Conservation (phyloP, 2,888 invertebrate species). For the Tachystola acroxantha region DNA sequence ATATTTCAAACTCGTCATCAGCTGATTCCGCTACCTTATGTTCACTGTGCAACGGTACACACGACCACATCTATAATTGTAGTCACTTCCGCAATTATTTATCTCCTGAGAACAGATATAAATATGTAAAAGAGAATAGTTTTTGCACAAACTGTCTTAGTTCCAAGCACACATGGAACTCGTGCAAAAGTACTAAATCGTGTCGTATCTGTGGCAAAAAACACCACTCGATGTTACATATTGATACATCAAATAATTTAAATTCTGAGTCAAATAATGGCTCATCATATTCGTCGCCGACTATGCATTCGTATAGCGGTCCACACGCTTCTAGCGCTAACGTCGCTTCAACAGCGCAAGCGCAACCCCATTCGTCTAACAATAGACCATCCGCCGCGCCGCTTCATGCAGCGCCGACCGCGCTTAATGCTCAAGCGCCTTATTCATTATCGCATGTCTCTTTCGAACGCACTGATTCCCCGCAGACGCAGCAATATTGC, state of each 20-base stretch:
- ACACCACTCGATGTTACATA: not conserved
- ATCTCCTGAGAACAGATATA: conserved; percentile 1
- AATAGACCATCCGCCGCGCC: not conserved
- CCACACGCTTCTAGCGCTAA: not conserved
- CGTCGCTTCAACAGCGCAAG: not conserved
- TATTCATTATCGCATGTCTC: not conserved
- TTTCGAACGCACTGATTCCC: not conserved
- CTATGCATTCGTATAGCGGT: not conserved
- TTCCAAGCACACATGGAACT: not conserved
- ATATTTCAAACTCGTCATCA: not conserved
- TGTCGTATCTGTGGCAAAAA: not conserved
- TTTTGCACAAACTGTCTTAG: conserved; percentile 5
- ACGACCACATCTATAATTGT: not conserved
- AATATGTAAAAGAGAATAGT: conserved; percentile 1
- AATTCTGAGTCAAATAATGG: not conserved
- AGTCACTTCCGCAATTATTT: too few species aligned
- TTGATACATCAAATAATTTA: not conserved
- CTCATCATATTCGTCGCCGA: not conserved
- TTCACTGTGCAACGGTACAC: not conserved
- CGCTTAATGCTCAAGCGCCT: too few species aligned
- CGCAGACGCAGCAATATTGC: not conserved
- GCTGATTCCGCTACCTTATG: not conserved
- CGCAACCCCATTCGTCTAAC: not conserved
- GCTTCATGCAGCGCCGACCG: not conserved
- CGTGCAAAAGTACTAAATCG: not conserved